Percentiles rank a stretch among this genome's conserved stretches.
These are phyloP conservation scores for Platanista minor DNA, from an alignment of 2,113 vertebrate genomes.

Conservation along the genomic window DNA sequence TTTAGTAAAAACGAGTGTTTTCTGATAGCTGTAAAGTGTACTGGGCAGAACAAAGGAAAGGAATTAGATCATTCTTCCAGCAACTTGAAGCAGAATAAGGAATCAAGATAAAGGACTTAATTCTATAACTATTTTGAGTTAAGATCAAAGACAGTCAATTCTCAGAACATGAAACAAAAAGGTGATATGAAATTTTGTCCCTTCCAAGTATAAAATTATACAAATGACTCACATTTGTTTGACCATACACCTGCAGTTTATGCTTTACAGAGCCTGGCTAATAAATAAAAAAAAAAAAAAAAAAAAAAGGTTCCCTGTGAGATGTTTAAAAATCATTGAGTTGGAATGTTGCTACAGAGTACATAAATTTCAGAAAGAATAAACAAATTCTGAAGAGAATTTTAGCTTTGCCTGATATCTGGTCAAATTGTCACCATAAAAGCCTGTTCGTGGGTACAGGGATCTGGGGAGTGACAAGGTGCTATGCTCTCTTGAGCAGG, in stretches of 20 bases:
- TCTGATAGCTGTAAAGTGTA: not conserved
- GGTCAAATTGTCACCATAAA: not conserved
- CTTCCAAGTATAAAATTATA: not conserved
- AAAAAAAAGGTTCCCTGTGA: not conserved
- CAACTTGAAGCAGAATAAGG: not conserved
- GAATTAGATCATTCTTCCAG: not conserved
- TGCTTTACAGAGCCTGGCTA: not conserved
- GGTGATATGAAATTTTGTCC: not conserved
- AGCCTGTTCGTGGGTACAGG: not conserved
- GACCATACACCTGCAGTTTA: not conserved
- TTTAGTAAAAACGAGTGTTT: not conserved
- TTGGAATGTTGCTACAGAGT: not conserved
- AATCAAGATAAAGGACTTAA: not conserved
- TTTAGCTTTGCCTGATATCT: not conserved
- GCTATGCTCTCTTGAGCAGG: not conserved
- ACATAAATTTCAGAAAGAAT: not conserved
- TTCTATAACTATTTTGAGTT: not conserved
- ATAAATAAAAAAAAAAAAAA: not conserved
- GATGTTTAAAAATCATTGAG: not conserved
- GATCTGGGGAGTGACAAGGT: not conserved
- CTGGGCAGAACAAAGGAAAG: not conserved
- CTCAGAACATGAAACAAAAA: conserved; percentile 22
- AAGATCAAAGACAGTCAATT: not conserved
- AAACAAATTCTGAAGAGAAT: not conserved
- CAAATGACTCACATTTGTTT: not conserved